Percentiles rank a stretch among this genome's conserved stretches.
Conservation (phyloP, 2,797 vertebrate species). For the Erpetoichthys calabaricus region DNA sequence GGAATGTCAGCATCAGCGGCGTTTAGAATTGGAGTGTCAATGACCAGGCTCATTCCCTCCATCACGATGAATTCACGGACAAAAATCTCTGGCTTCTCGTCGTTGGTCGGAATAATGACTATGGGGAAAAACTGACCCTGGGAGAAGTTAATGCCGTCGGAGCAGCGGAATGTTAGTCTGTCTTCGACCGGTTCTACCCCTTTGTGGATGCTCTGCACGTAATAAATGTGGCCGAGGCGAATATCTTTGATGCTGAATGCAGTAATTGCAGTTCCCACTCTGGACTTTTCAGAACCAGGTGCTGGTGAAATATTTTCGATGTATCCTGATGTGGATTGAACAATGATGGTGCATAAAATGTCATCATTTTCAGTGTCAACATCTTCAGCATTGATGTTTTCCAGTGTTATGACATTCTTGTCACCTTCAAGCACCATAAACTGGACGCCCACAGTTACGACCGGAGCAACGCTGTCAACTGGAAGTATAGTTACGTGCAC, state of each 20-base stretch:
- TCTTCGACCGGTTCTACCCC: conserved; percentile 66
- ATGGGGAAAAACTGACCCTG: conserved; percentile 64
- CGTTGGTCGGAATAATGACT: conserved; percentile 65
- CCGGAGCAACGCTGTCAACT: conserved; percentile 61
- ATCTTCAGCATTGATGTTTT: conserved; percentile 62
- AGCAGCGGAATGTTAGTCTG: conserved; percentile 67
- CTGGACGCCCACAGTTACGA: conserved; percentile 45
- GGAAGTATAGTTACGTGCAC: conserved; percentile 67
- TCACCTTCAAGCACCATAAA: conserved; percentile 62
- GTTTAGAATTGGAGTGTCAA: conserved; percentile 63
- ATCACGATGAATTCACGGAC: conserved; percentile 65
- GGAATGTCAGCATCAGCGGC: conserved; percentile 64
- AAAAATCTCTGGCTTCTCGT: conserved; percentile 70
- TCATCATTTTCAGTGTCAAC: conserved; percentile 63
- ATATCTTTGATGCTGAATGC: conserved; percentile 69
- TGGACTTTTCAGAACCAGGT: conserved; percentile 63
- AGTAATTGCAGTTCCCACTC: conserved; percentile 59
- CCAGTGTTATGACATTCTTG: conserved; percentile 58
- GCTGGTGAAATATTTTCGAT: conserved; percentile 72
- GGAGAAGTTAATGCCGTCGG: conserved; percentile 72
- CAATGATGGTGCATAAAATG: conserved; percentile 65
- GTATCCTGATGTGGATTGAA: conserved; percentile 69
- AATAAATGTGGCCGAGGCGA: conserved; percentile 48
- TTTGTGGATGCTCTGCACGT: conserved; percentile 80
- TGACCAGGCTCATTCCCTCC: conserved; percentile 77